Base-by-base conservation (phyloP, 2,888 invertebrate species). In the Microplitis manilae region DNA sequence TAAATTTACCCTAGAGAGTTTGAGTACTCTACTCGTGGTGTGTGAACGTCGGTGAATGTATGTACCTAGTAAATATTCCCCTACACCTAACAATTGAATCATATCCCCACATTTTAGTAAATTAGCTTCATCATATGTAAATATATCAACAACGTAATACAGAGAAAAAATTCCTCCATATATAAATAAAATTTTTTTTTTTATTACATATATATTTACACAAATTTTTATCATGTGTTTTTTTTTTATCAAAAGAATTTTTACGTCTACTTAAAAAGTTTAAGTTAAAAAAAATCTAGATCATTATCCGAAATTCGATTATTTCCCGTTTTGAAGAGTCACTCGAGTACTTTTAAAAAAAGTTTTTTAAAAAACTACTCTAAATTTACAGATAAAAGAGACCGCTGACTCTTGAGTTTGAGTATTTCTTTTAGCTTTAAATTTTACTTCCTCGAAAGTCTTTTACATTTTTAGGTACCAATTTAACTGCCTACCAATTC, bases 351-450 rank as follows among this genome's bases (percentile, higher is more conserved):
- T 50, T 67, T 67, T 50, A 8, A 50, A 7, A 50, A 20, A 20
- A 20, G 20, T 20, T 2, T 50, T 67, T 67, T 50, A 8, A 50
- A 13, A 50, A 13, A 50, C 65, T 65, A 65, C 72, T 62, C 73
- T 73, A 61, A 65, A 64, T 64, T 62, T 73, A 62, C 75, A 71
- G 77, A 79, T 77, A 65, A 65, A 65, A 65, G 65, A 8, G 20
- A 65, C 65, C 65, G 65, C 62, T 62, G 40, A 65, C 71, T 65
- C 76, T 72, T 68, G 67, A 72, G 68, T 76, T 76, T 70, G 59
- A 75, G 68, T 77, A 72, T 73, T 70, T 30, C 41, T 74, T 64
- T 62, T 67, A 68, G 30, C 77, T 50, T 65, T 65, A 68, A 20
- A 62, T 64, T 67, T 79, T 69, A 68, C 65, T 68, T 59, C 40